Percentiles rank a stretch among this genome's conserved stretches.
Conservation (phyloP, 2,888 invertebrate species). For the Trissoscelio sp. region DNA sequence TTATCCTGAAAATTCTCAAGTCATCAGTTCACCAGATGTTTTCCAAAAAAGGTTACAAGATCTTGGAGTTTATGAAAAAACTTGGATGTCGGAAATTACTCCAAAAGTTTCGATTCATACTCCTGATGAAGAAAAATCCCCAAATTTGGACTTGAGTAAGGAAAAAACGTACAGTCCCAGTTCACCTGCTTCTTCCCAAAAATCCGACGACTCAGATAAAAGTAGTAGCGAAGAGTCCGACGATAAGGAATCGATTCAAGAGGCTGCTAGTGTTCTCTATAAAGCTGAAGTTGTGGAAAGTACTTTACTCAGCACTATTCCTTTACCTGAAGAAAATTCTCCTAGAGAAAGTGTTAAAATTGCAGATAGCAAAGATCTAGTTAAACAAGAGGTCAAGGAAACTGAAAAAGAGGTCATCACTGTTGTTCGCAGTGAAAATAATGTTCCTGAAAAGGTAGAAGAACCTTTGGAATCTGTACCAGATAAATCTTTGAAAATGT, state of each 20-base stretch:
- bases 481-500: conserved; percentile 73
- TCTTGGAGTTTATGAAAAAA: conserved; percentile 63
- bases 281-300: conserved; percentile 31
- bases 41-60: conserved; percentile 71
- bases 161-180: conserved; percentile 78
- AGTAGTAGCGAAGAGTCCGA: conserved; percentile 41
- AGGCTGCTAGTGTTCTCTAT: conserved; percentile 26
- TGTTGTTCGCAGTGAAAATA: too few species aligned
- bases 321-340: conserved; percentile 54
- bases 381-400: conserved; percentile 3
- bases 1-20: too few species aligned
- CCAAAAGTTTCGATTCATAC: conserved; percentile 39
- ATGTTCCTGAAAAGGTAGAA: too few species aligned
- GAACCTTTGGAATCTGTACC: conserved; percentile 4
- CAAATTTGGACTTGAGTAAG: conserved; percentile 53
- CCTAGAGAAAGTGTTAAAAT: neutral
- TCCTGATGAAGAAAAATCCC: neutral
- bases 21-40: conserved; percentile 55
- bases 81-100: conserved; percentile 55
- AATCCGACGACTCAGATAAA: conserved; percentile 72
- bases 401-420: too few species aligned
- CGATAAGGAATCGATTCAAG: conserved; percentile 2
- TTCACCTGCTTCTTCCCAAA: conserved; percentile 78
- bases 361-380: neutral
- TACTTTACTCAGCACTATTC: conserved; percentile 49